phyloP scores from a whole-genome alignment of 2,113 vertebrate genomes.

The Tor tambroides region DNA sequence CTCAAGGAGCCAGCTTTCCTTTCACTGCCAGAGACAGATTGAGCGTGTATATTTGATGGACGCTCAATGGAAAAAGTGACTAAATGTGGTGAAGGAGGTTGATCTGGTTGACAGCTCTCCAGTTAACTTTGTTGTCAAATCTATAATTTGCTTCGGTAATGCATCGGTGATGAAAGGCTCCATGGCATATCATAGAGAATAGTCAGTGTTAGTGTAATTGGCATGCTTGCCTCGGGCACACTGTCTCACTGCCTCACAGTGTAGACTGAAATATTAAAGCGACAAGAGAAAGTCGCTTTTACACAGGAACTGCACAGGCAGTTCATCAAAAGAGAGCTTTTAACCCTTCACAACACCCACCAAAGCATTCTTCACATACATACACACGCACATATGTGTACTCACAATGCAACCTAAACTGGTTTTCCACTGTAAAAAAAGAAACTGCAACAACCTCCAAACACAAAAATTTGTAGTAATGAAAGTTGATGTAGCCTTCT shows the following conservation, averaged over 20 bases:
- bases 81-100: conserved; percentile 55
- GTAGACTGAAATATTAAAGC: conserved; percentile 18
- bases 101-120: conserved; percentile 53
- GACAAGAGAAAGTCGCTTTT: too few relatives aligned
- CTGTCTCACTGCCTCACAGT: conserved; percentile 65
- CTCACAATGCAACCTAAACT: too few relatives aligned
- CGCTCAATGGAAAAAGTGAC: conserved; percentile 39
- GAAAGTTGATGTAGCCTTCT: too few relatives aligned
- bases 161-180: conserved; percentile 60
- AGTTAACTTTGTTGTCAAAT: conserved; percentile 62
- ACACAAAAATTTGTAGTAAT: too few relatives aligned
- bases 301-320: too few relatives aligned
- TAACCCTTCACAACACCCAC: too few relatives aligned
- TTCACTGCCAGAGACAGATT: conserved; percentile 6
- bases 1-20: conserved; percentile 26
- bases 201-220: conserved; percentile 68
- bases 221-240: conserved; percentile 58
- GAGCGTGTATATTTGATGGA: conserved; percentile 18
- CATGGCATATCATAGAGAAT: conserved; percentile 60
- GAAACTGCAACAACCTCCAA: too few relatives aligned
- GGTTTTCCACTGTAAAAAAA: too few relatives aligned
- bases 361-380: too few relatives aligned
- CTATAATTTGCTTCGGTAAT: conserved; percentile 55
- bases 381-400: too few relatives aligned
- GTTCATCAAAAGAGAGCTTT: too few relatives aligned